A percentile compares a stretch with the other conserved stretches of the same genome.
phyloP scores from a whole-genome alignment of 2,888 invertebrate species.

The Caenorhabditis wallacei region DNA sequence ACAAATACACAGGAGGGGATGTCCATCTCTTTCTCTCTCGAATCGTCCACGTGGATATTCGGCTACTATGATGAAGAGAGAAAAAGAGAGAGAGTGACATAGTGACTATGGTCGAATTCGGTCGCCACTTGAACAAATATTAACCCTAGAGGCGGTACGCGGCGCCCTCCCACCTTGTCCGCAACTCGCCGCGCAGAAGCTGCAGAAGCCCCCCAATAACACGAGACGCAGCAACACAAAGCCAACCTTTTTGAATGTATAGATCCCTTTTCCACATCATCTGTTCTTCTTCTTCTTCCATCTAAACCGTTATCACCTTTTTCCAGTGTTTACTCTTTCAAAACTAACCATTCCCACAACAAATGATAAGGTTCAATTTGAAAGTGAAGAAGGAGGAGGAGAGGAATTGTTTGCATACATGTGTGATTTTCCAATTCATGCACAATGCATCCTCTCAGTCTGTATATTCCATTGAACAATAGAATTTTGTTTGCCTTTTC shows the following conservation, averaged over 20 bases:
- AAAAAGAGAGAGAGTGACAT: slow-evolving; percentile 33
- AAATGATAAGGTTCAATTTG: slow-evolving; percentile 30
- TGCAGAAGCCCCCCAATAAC: background rate
- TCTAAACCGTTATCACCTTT: slow-evolving; percentile 7
- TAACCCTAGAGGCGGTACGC: slow-evolving; percentile 58
- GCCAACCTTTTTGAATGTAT: background rate
- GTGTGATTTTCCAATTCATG: slow-evolving; percentile 41
- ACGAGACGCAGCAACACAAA: slow-evolving; percentile 24
- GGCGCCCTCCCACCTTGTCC: slow-evolving; percentile 51
- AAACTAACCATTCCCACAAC: slow-evolving; percentile 11
- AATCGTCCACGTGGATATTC: slow-evolving; percentile 59
- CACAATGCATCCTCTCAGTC: slow-evolving; percentile 20
- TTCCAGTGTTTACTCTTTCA: slow-evolving; percentile 18
- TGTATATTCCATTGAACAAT: slow-evolving; percentile 43
- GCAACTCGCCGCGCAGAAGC: slow-evolving; percentile 44
- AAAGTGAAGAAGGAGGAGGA: too few species aligned
- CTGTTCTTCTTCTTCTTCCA: background rate
- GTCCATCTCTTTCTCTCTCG: slow-evolving; percentile 8
- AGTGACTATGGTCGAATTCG: slow-evolving; percentile 55
- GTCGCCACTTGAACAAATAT: slow-evolving; percentile 71
- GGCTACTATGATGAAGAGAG: slow-evolving; percentile 37
- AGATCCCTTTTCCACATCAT: slow-evolving; percentile 1
- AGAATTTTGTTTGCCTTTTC: slow-evolving; percentile 28
- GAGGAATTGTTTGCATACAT: slow-evolving; percentile 37
- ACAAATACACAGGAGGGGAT: slow-evolving; percentile 50